Evolutionary conservation across 1,140 invertebrate species (phyloP).

Genomic region (Pogonomyrmex californicus): DNA sequence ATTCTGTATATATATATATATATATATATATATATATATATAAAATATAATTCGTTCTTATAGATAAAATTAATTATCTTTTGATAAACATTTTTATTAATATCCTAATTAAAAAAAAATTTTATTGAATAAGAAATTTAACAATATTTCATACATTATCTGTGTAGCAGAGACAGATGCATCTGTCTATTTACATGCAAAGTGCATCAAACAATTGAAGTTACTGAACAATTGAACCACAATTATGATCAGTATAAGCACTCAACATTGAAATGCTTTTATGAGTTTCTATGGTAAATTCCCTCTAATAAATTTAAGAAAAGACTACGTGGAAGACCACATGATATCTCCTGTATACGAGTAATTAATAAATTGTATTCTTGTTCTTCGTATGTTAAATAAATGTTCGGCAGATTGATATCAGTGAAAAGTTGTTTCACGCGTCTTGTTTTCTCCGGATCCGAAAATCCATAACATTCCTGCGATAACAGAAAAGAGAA

Average conservation of each 20-base stretch:
- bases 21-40: slow-evolving; percentile 84
- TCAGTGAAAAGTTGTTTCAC: slow-evolving; percentile 94
- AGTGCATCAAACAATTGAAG: no score
- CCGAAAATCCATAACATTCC: slow-evolving; percentile 93
- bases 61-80: no score
- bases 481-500: slow-evolving; percentile 72
- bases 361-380: slow-evolving; percentile 93
- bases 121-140: no score
- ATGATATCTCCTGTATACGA: slow-evolving; percentile 94
- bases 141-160: no score
- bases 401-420: slow-evolving; percentile 92
- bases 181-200: no score
- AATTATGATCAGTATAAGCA: not conserved
- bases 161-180: no score
- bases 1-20: no score
- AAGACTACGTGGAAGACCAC: slow-evolving; percentile 90
- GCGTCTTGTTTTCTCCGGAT: slow-evolving; percentile 90
- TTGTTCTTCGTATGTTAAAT: slow-evolving; percentile 94
- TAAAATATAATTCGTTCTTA: slow-evolving; percentile 86
- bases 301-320: slow-evolving; percentile 94
- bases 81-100: no score
- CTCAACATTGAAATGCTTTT: slow-evolving; percentile 68
- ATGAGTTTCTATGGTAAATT: slow-evolving; percentile 91
- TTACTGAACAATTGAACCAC: no score
- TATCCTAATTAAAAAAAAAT: no score